Base-by-base conservation (phyloP, 2,888 invertebrate genomes). In the Brachypterus glaber region DNA sequence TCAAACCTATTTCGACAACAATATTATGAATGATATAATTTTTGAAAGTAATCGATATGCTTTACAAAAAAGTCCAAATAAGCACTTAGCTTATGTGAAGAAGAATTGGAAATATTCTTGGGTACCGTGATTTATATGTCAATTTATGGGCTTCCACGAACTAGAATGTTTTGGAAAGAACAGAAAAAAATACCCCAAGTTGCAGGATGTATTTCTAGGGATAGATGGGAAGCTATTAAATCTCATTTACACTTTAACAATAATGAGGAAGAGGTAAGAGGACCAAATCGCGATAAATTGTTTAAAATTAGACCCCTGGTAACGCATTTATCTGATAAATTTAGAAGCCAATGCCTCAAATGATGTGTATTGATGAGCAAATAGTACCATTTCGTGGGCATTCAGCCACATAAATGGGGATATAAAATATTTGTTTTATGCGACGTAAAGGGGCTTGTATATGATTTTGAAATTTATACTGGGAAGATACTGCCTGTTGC, bases 291-390 rank as follows among this genome's bases (percentile, higher is more conserved):
- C 21, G 21, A 21, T 9, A 21, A 21, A 21, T 9, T 21, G 9
- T 21, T 21, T 21, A 21, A 21, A 21, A 21, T 21, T 21, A 5
- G 21, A 21, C 21, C 21, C 9, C 7, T 21, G 5, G 21, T 21
- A 21, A 9, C 5, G 5, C 5, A 21, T 21, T 21, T 21, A 9
- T 9, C 5, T 7, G 21, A 21, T 7, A 21, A 21, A 21, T 21
- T 21, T 21, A 21, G 7, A 5, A 21, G 21, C 21, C 5, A 21
- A 21, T 7, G 21, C 41, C 26, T 17, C 38, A 43, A 29, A 27
- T 35, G 34, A 9, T 39, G 2, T 38, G 38, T 21, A 11, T 38
- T 12, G 38, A 33, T 17, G 38, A 38, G 14, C 38, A 38, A 18
- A 26, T 39, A 8, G 35, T 29, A 9, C 34, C 39, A 9, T 39